phyloP scores from a whole-genome alignment of 1,140 invertebrate species.

The Drosophila sechellia region DNA sequence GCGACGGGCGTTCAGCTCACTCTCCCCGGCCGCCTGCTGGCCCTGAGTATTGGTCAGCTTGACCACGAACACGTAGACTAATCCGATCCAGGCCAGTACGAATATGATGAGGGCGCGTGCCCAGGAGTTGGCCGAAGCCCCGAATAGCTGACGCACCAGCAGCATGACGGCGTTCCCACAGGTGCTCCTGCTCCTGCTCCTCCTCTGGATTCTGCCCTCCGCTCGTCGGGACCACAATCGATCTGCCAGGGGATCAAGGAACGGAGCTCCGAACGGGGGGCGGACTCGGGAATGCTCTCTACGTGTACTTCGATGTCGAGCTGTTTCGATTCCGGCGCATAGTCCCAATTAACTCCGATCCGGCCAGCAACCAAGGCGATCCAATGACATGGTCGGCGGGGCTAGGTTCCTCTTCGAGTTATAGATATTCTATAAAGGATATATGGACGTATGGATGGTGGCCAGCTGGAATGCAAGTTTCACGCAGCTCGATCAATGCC shows the following conservation, averaged over 20 bases:
- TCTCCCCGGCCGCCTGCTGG: slow-evolving; percentile 57
- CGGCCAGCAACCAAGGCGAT: slow-evolving; percentile 25
- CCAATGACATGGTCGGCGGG: slow-evolving; percentile 24
- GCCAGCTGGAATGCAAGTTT: background rate
- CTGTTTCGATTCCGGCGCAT: background rate
- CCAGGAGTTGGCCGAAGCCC: slow-evolving; percentile 79
- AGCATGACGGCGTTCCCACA: slow-evolving; percentile 53
- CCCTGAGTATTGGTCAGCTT: slow-evolving; percentile 71
- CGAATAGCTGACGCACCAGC: slow-evolving; percentile 80
- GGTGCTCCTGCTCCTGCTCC: background rate
- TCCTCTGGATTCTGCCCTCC: background rate
- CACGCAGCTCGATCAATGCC: slow-evolving; percentile 9
- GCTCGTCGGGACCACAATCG: background rate
- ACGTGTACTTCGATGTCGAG: background rate
- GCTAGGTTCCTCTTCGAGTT: background rate
- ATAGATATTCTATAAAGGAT: background rate
- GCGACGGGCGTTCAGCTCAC: slow-evolving; percentile 63
- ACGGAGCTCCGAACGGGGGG: background rate
- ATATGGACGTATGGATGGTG: background rate
- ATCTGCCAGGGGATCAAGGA: background rate
- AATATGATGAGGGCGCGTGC: slow-evolving; percentile 80
- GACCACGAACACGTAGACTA: slow-evolving; percentile 81
- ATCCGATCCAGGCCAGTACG: slow-evolving; percentile 76
- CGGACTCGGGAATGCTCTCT: background rate
- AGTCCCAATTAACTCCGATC: slow-evolving; percentile 23